Conservation (phyloP, 2,888 invertebrate genomes). For the Eustalomyia histrio region DNA sequence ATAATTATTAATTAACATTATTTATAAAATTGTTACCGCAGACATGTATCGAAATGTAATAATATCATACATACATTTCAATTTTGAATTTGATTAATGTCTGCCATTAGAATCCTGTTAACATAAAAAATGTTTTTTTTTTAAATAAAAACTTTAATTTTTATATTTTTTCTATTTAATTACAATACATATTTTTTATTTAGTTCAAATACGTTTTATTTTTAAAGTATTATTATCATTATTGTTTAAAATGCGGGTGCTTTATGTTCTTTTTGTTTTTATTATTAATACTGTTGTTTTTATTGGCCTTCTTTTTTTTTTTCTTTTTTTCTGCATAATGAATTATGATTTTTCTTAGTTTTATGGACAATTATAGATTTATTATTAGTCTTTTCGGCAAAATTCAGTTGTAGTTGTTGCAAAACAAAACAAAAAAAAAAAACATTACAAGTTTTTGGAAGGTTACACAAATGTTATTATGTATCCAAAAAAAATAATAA, state of each 20-base stretch:
- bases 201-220: not conserved
- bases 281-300: constrained; percentile 46
- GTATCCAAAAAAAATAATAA: not conserved
- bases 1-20: constrained; percentile 49
- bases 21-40: not conserved
- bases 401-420: constrained; percentile 57
- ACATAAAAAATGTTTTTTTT: constrained; percentile 30
- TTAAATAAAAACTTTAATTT: not conserved
- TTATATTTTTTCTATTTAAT: not conserved
- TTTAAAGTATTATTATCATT: constrained; percentile 4
- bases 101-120: constrained; percentile 49
- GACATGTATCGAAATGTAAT: not conserved
- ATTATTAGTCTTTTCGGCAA: constrained; percentile 62
- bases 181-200: not conserved
- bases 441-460: constrained; percentile 52
- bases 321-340: constrained; percentile 43
- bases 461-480: constrained; percentile 52
- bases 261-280: constrained; percentile 29
- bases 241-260: constrained; percentile 24
- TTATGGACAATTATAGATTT: constrained; percentile 66
- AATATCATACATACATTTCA: constrained; percentile 1
- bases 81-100: constrained; percentile 47
- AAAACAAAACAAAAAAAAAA: constrained; percentile 17
- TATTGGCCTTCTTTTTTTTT: constrained; percentile 57
- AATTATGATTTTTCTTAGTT: constrained; percentile 62